Evolutionary conservation across 2,113 vertebrate genomes (phyloP), one percentile per base, ranked within the genome.

Genomic region (Tapirus terrestris): DNA sequence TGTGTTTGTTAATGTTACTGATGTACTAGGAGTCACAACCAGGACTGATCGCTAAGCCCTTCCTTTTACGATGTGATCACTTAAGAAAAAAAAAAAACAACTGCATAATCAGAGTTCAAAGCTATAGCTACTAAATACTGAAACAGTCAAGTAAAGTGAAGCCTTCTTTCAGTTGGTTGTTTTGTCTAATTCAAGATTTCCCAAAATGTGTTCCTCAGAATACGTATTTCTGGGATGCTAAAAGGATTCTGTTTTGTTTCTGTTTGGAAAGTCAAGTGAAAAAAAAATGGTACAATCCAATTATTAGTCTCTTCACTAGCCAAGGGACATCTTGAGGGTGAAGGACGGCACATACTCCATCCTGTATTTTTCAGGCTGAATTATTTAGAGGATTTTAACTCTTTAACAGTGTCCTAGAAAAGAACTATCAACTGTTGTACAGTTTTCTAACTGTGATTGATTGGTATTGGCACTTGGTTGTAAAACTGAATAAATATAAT

Each of bases 171-270:
- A 89, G 60, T 6, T 81, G 51, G 10, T 43, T 63, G 13, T 92
- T 90, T 39, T 60, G 27, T 94, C 87, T 60, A 93, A 91, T 89
- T 91, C 36, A 81, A 79, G 10, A 18, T 89, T 91, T 93, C 61
- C 53, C 76, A 84, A 83, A 93, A 79, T 77, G 17, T 83, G 25
- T 88, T 87, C 60, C 43, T 91, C n/a, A 29, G 48, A 85, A 53
- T 48, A 63, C 5, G 18, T 82, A 16, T 94, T 68, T 56, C n/a
- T 77, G 70, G 36, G 60, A 61, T 18, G 27, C 72, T 88, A 17
- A 89, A 45, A 70, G 14, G 39, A 93, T 91, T 86, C 43, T 65
- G 16, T 81, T 94, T 94, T 88, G 82, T 68, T 94, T 94, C 77
- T 89, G 14, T 91, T 72, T 82, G 72, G 79, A 61, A 88, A 91